A percentile compares a stretch with the other conserved stretches of the same genome.
These are phyloP conservation scores for Zosterops borbonicus DNA, from an alignment of 2,113 vertebrate genomes.

Conservation along the genomic window DNA sequence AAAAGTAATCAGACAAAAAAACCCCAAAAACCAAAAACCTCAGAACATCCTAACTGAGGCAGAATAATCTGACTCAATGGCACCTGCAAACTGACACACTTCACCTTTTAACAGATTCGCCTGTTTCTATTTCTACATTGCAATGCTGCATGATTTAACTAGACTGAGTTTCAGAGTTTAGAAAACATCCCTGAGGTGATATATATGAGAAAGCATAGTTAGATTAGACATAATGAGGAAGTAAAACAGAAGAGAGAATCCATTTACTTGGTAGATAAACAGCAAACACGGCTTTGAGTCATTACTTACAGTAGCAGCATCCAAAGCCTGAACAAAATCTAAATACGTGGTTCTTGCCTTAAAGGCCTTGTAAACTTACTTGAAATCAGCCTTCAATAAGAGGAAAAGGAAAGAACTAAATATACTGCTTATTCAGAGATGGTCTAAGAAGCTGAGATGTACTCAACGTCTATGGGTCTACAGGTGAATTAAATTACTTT, in stretches of 20 bases:
- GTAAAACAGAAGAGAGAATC: neutral
- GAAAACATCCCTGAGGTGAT: neutral
- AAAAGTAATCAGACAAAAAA: neutral
- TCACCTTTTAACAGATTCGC: neutral
- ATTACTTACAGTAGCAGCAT: neutral
- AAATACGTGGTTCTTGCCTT: neutral
- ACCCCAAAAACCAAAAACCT: neutral
- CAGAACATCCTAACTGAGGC: neutral
- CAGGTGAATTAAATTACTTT: neutral
- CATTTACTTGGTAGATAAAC: neutral
- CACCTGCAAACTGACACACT: neutral
- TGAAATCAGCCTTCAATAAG: neutral
- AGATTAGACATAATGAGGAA: neutral
- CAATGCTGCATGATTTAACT: neutral
- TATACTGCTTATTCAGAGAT: neutral
- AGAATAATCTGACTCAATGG: neutral
- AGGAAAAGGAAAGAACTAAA: neutral
- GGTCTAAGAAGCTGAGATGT: neutral
- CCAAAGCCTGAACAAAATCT: neutral
- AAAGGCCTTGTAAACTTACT: neutral
- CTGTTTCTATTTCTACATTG: neutral
- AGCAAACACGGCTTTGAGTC: neutral
- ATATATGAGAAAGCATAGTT: neutral
- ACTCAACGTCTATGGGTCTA: rapidly evolving
- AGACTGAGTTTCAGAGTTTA: neutral